Evolutionary conservation across 2,888 invertebrate species (phyloP).

Genomic region (Eupithecia insigniata): DNA sequence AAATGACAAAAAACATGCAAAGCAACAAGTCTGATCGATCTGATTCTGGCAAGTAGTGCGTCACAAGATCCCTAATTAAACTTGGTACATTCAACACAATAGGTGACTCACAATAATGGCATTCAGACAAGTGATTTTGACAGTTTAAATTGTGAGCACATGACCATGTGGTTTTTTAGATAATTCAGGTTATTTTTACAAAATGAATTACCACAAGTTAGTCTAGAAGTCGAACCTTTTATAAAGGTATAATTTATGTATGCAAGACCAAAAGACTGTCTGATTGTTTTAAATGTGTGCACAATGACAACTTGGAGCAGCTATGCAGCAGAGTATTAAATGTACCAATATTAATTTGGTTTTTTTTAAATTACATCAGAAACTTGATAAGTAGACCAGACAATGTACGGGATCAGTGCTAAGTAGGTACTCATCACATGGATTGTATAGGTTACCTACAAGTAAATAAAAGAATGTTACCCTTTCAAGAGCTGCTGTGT

Average conservation of each 20-base stretch:
- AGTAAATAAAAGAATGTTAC: conserved; percentile 51
- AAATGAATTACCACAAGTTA: neutral
- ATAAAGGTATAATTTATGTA: too few species aligned
- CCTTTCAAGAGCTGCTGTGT: conserved; percentile 76
- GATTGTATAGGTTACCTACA: conserved; percentile 20
- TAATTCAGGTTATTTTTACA: neutral
- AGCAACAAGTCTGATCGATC: too few species aligned
- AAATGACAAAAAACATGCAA: too few species aligned
- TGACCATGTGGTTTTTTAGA: neutral
- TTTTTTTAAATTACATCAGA: too few species aligned
- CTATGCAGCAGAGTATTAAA: neutral
- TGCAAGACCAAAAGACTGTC: neutral
- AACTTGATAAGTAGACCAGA: neutral
- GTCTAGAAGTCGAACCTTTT: too few species aligned
- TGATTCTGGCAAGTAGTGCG: conserved; percentile 20
- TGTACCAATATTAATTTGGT: neutral
- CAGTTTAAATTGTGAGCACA: conserved; percentile 7
- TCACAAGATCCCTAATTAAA: conserved; percentile 32
- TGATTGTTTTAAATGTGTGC: neutral
- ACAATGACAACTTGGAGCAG: neutral
- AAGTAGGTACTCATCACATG: neutral
- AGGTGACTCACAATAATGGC: conserved; percentile 48
- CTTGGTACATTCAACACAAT: conserved; percentile 36
- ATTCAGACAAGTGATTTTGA: conserved; percentile 33
- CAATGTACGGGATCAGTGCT: neutral